These are phyloP conservation scores for Leptothorax acervorum DNA, from an alignment of 2,888 invertebrate genomes.

Conservation along the genomic window DNA sequence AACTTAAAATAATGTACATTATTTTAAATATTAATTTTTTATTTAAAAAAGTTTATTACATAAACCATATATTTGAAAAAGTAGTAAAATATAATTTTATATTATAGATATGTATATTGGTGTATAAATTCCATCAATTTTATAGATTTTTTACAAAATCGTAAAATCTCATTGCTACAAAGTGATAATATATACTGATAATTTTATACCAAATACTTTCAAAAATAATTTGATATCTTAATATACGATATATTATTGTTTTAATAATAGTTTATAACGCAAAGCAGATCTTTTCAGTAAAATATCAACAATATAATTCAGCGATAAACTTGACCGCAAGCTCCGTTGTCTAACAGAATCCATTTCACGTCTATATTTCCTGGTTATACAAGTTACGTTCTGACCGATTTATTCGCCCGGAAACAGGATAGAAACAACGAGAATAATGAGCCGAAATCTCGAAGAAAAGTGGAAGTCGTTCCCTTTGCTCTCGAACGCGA, in stretches of 20 bases:
- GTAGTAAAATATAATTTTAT: background rate
- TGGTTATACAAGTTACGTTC: background rate
- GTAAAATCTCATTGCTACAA: background rate
- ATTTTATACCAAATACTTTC: conserved; percentile 5
- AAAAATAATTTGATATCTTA: background rate
- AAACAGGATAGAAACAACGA: conserved; percentile 5
- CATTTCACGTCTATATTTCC: conserved; percentile 5
- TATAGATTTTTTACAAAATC: background rate
- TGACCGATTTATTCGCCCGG: background rate
- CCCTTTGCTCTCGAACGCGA: background rate
- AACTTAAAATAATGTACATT: background rate
- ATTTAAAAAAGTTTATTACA: background rate
- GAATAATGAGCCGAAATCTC: conserved; percentile 18
- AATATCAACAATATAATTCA: background rate
- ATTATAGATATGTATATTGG: background rate
- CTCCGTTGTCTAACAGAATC: background rate
- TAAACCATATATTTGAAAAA: background rate
- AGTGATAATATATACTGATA: background rate
- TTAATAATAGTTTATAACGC: background rate
- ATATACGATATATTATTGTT: background rate
- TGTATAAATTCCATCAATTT: background rate
- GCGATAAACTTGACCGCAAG: background rate
- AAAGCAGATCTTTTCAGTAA: background rate
- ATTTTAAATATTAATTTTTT: background rate
- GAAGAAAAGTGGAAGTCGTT: conserved; percentile 16